These are phyloP conservation scores for Ophion slaviceki DNA, from an alignment of 2,888 invertebrate genomes.

Conservation along the genomic window DNA sequence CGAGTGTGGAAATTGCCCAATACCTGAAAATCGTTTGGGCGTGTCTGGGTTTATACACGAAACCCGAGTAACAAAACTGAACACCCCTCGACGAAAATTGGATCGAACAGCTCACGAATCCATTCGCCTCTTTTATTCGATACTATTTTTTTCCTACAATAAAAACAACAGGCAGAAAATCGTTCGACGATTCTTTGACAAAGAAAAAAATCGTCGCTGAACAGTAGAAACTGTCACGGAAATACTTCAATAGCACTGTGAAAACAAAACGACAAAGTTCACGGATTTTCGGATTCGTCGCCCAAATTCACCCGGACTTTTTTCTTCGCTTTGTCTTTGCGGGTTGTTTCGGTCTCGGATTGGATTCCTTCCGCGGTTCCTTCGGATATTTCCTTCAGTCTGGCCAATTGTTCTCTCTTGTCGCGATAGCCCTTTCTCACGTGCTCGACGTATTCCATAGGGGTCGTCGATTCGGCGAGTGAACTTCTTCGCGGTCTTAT, in stretches of 20 bases:
- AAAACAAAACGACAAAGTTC: not conserved
- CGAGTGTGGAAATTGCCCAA: no score
- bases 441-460: constrained; percentile 57
- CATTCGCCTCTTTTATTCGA: no score
- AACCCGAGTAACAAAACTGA: no score
- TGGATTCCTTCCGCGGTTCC: not conserved
- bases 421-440: constrained; percentile 49
- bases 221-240: not conserved
- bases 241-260: not conserved
- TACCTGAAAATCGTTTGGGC: no score
- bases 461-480: constrained; percentile 47
- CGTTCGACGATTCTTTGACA: no score
- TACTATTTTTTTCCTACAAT: no score
- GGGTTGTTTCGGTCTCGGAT: not conserved
- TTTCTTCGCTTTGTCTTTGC: constrained; percentile 39
- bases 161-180: no score
- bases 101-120: no score
- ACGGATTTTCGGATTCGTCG: constrained; percentile 25
- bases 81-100: no score
- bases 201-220: no score
- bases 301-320: constrained; percentile 57
- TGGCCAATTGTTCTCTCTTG: constrained; percentile 41
- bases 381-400: not conserved
- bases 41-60: no score
- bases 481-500: constrained; percentile 57